Evolutionary conservation across 2,797 vertebrate genomes (phyloP).

Genomic region (Smutsia temminckii): DNA sequence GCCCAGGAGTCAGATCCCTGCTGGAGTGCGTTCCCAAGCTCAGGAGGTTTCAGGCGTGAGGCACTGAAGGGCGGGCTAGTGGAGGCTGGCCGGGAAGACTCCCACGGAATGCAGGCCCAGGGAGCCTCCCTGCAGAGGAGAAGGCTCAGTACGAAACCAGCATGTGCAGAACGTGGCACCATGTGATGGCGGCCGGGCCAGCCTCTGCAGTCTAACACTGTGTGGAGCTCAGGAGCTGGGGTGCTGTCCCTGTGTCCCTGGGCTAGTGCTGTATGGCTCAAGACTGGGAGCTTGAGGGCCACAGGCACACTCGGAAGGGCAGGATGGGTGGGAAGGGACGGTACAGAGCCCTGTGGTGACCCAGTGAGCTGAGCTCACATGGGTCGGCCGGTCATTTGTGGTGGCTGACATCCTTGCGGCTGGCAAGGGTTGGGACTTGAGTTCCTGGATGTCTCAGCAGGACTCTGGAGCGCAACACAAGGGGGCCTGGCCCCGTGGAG

Average conservation of each 20-base stretch:
- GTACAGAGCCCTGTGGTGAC: rapidly evolving
- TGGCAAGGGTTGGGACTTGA: rapidly evolving
- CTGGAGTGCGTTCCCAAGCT: not conserved
- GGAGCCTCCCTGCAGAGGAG: not conserved
- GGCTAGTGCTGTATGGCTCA: rapidly evolving
- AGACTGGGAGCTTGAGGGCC: not conserved
- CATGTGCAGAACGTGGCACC: rapidly evolving
- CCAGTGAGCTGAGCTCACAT: rapidly evolving
- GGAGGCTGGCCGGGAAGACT: not conserved
- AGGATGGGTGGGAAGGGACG: not conserved
- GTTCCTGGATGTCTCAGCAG: rapidly evolving
- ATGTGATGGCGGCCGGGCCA: rapidly evolving
- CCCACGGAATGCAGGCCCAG: rapidly evolving
- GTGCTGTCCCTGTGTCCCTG: not conserved
- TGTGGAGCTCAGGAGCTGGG: not conserved
- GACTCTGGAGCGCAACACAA: not conserved
- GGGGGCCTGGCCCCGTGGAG: not conserved
- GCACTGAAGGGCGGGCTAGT: not conserved
- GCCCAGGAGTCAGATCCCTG: not conserved
- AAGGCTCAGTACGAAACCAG: rapidly evolving
- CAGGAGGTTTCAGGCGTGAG: not conserved
- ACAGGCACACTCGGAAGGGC: rapidly evolving
- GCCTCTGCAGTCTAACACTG: rapidly evolving
- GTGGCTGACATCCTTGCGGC: rapidly evolving
- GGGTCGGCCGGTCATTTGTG: not conserved